phyloP scores from a whole-genome alignment of 2,797 vertebrate species.

The Myiotriccus ornatus region DNA sequence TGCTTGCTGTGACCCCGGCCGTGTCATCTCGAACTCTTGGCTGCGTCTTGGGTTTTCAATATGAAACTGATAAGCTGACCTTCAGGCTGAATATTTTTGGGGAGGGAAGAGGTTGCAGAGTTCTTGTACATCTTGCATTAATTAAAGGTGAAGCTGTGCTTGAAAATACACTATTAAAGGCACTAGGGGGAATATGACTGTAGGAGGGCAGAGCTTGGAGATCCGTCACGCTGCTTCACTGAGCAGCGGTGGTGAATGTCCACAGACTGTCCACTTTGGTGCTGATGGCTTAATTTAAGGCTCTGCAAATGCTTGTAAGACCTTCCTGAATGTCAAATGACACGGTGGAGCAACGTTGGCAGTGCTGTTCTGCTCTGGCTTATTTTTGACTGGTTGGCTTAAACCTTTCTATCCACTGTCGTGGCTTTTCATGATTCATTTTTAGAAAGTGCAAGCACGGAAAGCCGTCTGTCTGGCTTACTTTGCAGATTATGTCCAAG shows the following conservation, averaged over 20 bases:
- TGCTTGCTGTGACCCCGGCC: background rate
- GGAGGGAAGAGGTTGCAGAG: background rate
- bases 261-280: background rate
- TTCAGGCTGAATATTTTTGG: background rate
- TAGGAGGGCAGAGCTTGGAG: background rate
- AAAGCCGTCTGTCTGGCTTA: conserved; percentile 42
- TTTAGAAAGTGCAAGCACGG: conserved; percentile 48
- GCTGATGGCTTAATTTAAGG: conserved; percentile 37
- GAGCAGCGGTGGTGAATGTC: background rate
- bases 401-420: background rate
- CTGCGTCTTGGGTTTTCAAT: background rate
- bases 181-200: background rate
- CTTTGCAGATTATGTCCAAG: conserved; percentile 21
- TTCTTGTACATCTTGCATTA: background rate
- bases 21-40: background rate
- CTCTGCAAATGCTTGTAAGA: background rate
- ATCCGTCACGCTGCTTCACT: rapidly evolving
- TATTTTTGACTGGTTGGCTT: conserved; percentile 5
- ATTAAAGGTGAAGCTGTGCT: background rate
- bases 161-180: background rate
- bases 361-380: conserved; percentile 14
- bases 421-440: conserved; percentile 43
- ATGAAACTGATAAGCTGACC: background rate
- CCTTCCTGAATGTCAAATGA: conserved; percentile 12
- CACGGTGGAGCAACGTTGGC: conserved; percentile 25